A percentile compares a stretch with the other conserved stretches of the same genome.
phyloP scores from a whole-genome alignment of 2,888 invertebrate species.

The Bombylius discolor region DNA sequence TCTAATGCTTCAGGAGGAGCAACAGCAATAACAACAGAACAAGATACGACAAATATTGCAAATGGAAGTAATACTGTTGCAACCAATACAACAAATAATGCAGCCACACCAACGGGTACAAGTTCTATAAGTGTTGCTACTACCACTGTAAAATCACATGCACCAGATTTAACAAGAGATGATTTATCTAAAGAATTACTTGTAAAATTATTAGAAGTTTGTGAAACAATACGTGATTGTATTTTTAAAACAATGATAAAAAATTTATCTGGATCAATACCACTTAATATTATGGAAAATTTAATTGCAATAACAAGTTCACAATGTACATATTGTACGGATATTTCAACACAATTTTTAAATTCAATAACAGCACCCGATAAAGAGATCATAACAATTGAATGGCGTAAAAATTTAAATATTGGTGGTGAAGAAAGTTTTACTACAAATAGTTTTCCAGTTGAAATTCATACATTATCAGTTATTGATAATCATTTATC shows the following conservation, averaged over 20 bases:
- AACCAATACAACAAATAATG: constrained; percentile 8
- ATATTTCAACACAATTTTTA: constrained; percentile 30
- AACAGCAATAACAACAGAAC: constrained; percentile 13
- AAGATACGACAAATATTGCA: not conserved
- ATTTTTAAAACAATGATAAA: constrained; percentile 30
- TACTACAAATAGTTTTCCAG: constrained; percentile 29
- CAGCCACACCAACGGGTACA: not conserved
- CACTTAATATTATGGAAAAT: constrained; percentile 26
- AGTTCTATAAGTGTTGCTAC: not conserved
- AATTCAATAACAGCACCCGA: constrained; percentile 32
- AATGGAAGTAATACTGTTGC: not conserved
- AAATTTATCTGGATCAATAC: constrained; percentile 27
- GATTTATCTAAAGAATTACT: constrained; percentile 25
- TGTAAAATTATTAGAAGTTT: constrained; percentile 26
- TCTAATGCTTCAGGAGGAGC: constrained; percentile 10
- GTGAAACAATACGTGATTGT: constrained; percentile 26
- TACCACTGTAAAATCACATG: not conserved
- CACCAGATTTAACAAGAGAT: constrained; percentile 13
- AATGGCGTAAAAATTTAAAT: constrained; percentile 32
- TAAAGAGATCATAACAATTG: constrained; percentile 30
- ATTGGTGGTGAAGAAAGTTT: constrained; percentile 27
- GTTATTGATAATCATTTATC: constrained; percentile 34
- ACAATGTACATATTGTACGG: constrained; percentile 28
- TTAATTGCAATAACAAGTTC: constrained; percentile 32
- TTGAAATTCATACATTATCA: constrained; percentile 32